Evolutionary conservation across 2,113 vertebrate species (phyloP).

Genomic region (Chunga burmeisteri): DNA sequence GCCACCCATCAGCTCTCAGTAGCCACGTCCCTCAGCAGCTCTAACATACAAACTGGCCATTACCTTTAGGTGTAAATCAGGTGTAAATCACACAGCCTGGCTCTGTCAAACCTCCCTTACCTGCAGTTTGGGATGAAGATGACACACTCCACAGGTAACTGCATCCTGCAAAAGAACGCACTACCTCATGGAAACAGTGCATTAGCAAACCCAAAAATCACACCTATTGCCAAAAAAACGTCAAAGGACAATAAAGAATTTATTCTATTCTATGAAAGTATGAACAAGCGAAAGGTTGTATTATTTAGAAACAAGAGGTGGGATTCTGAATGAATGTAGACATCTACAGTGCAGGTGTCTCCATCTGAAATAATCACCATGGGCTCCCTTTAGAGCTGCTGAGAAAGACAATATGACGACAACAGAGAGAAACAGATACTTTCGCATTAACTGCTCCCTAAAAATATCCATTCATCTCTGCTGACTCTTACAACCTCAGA

Average conservation of each 20-base stretch:
- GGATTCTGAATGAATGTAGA: neutral
- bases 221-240: neutral
- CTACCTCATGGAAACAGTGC: neutral
- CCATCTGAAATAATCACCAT: neutral
- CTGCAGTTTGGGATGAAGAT: neutral
- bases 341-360: neutral
- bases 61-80: neutral
- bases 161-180: neutral
- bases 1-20: neutral
- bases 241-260: neutral
- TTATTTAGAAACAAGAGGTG: neutral
- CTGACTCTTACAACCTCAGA: neutral
- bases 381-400: neutral
- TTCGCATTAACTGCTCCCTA: neutral
- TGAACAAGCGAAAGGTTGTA: neutral
- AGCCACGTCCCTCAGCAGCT: neutral
- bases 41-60: neutral
- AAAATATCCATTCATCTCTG: neutral
- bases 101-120: neutral
- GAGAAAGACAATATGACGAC: neutral
- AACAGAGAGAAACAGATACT: neutral
- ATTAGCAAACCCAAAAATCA: neutral
- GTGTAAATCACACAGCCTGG: neutral
- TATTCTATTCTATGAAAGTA: neutral
- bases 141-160: neutral